phyloP scores from a whole-genome alignment of 2,113 vertebrate species.

The Myanophis thanlyinensis region DNA sequence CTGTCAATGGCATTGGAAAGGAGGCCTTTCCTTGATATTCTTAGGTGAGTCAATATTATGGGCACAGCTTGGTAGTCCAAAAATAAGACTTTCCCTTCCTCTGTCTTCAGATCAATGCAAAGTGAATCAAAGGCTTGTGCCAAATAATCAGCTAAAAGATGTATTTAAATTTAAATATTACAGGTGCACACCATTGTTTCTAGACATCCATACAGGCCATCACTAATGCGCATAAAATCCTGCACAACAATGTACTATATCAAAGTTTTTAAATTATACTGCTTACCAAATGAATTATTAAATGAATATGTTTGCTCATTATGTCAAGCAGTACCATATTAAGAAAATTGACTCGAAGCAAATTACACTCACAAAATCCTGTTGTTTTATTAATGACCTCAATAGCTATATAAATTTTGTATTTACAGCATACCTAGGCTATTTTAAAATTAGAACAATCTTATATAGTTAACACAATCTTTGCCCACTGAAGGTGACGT shows the following conservation, averaged over 20 bases:
- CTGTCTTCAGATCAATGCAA: conserved; percentile 74
- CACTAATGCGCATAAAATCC: neutral
- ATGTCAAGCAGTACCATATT: neutral
- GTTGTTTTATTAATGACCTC: neutral
- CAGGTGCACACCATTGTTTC: neutral
- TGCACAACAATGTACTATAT: neutral
- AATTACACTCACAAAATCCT: neutral
- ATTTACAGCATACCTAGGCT: neutral
- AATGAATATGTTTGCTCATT: neutral
- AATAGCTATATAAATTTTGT: neutral
- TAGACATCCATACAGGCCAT: neutral
- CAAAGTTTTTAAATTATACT: neutral
- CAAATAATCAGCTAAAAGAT: conserved; percentile 81
- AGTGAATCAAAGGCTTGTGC: conserved; percentile 81
- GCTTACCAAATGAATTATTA: neutral
- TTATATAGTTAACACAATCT: neutral
- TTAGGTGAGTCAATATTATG: conserved; percentile 74
- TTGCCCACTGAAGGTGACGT: neutral
- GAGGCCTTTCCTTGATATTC: conserved; percentile 70
- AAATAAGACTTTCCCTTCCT: conserved; percentile 82
- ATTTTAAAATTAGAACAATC: neutral
- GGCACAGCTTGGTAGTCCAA: conserved; percentile 78
- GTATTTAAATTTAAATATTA: conserved; percentile 35
- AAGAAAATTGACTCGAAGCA: neutral
- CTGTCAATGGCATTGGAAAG: conserved; percentile 76